Base-by-base conservation (phyloP, 1,140 invertebrate species). In the Temnothorax curvispinosus region DNA sequence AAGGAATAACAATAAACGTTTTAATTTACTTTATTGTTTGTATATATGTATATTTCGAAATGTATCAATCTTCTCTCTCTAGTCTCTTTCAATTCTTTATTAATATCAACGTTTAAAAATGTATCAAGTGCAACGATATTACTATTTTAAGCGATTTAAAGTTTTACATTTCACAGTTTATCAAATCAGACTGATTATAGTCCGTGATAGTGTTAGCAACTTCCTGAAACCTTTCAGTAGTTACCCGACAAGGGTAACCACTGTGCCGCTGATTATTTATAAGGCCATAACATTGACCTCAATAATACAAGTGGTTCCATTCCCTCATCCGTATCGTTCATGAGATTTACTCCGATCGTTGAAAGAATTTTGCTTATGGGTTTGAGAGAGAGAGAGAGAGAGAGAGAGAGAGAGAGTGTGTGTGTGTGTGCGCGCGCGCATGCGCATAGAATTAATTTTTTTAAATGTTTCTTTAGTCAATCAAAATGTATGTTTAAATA, bases 251-350 rank as follows among this genome's bases (percentile, higher is more conserved):
- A 94, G 94, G 94, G 87, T 92, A 93, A 93, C 94, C 88, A 81
- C 91, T 93, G 32, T 88, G 92, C 81, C 88, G 75, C 87, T 87
- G 74, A 75, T 88, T 90, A 11, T 85, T 78, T 85, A 15, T 90
- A 93, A 93, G 91, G 92, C 90, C 92, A 84, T 65, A 92, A 94
- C 94, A 94, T 94, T 95, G 94, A 93, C 94, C 94, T 69, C 87
- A 89, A 93, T 94, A 91, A 88, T 84, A 54, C 13, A 18, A 74
- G 7, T 54, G 81, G 58, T 67, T 90, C 69, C 90, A 71, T 88
- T 92, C 90, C 87, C 88, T 88, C 84, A 81, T 74, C 72, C 85
- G 13, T 41, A 69, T 41, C 35, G 21, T n/a, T 38, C 32, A 27
- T 18, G 8, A 50, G 21, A 52, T 69, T 67, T 27, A 67, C 4